Evolutionary conservation across 1,140 invertebrate species (phyloP).

Genomic region (Ptiloglossa arizonensis): DNA sequence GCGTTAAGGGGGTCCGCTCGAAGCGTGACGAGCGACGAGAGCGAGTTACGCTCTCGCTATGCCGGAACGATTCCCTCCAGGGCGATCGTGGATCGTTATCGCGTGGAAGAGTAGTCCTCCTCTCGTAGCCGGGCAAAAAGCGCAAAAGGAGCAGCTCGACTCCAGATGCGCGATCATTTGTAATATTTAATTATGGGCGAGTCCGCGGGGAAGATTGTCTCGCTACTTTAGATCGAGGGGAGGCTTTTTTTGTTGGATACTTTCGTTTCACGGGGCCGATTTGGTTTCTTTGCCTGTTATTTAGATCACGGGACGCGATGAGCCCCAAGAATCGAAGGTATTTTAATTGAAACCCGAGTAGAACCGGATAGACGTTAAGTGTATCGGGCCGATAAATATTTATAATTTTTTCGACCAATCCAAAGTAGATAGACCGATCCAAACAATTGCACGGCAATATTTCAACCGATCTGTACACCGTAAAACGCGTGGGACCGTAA

Average conservation of each 20-base stretch:
- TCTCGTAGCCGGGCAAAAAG: conserved; percentile 34
- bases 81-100: conserved; percentile 62
- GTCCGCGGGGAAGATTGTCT: conserved; percentile 49
- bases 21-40: conserved; percentile 55
- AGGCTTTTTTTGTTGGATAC: background rate
- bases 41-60: conserved; percentile 57
- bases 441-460: too few relatives aligned
- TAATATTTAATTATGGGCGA: conserved; percentile 67
- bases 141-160: conserved; percentile 44
- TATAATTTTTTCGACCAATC: too few relatives aligned
- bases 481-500: too few relatives aligned
- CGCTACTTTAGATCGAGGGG: conserved; percentile 29
- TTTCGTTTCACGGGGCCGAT: background rate
- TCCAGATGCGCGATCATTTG: conserved; percentile 60
- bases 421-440: too few relatives aligned
- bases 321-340: background rate
- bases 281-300: conserved; percentile 1
- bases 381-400: too few relatives aligned
- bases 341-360: background rate
- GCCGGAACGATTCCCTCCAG: conserved; percentile 59
- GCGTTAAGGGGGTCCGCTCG: conserved; percentile 45
- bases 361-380: background rate
- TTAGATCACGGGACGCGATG: background rate
- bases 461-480: too few relatives aligned
- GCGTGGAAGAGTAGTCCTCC: conserved; percentile 49